phyloP scores from a whole-genome alignment of 23 tunicate species.

The Halocynthia roretzi region DNA sequence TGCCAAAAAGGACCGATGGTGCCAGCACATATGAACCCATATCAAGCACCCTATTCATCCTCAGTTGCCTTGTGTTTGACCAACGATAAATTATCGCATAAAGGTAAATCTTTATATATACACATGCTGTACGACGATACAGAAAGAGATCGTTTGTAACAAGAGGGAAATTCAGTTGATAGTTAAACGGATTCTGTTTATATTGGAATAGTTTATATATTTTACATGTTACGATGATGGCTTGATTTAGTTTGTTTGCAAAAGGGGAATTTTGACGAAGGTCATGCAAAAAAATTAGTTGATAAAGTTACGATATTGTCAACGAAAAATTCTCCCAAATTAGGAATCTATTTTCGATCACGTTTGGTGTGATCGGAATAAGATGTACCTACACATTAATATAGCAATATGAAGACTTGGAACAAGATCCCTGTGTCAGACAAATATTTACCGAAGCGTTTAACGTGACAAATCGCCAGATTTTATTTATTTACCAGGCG shows the following conservation, averaged over 20 bases:
- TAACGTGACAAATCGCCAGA: too few relatives aligned
- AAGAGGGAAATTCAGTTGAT: background rate
- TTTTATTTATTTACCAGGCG: too few relatives aligned
- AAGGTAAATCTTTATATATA: slow-evolving; percentile 8
- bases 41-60: slow-evolving; percentile 31
- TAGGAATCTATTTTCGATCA: too few relatives aligned
- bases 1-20: slow-evolving; percentile 8
- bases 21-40: slow-evolving; percentile 19
- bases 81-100: slow-evolving; percentile 23
- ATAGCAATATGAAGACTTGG: too few relatives aligned
- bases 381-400: too few relatives aligned
- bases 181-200: background rate
- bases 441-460: too few relatives aligned
- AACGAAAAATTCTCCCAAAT: too few relatives aligned
- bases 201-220: background rate
- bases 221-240: background rate
- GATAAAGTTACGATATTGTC: too few relatives aligned
- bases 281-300: too few relatives aligned
- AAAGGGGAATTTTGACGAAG: too few relatives aligned
- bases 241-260: background rate
- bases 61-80: slow-evolving; percentile 32
- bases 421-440: too few relatives aligned
- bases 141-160: background rate
- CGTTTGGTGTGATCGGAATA: too few relatives aligned
- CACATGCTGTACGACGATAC: background rate